These are phyloP conservation scores for Brenthis hecate DNA, from an alignment of 2,888 invertebrate species.

Conservation along the genomic window DNA sequence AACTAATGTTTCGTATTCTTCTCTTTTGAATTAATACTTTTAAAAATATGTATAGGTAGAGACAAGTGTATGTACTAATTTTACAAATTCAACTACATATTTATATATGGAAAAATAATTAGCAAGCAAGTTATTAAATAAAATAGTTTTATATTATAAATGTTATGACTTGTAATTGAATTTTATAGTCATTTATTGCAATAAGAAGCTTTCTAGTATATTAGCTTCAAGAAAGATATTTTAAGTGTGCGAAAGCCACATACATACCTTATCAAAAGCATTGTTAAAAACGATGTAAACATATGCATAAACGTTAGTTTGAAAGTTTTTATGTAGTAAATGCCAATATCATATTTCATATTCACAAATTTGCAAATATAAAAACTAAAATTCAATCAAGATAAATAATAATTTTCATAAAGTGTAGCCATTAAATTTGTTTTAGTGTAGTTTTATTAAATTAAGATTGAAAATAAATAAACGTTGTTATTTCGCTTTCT, in stretches of 20 bases:
- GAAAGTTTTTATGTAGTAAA: constrained; percentile 13
- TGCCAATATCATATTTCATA: constrained; percentile 5
- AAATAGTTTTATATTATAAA: no score
- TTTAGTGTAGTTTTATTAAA: constrained; percentile 27
- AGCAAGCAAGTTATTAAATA: no score
- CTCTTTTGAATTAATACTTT: background rate
- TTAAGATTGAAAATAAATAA: constrained; percentile 38
- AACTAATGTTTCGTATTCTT: background rate
- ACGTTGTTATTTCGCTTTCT: constrained; percentile 36
- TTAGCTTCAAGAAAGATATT: no score
- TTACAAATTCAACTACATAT: no score
- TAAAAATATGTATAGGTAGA: no score
- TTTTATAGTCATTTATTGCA: no score
- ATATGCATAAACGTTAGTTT: constrained; percentile 10
- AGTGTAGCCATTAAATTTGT: constrained; percentile 34
- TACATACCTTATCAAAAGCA: background rate
- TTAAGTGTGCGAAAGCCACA: background rate
- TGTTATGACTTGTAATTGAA: no score
- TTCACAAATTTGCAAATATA: constrained; percentile 21
- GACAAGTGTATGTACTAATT: no score
- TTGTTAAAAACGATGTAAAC: constrained; percentile 1
- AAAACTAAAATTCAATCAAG: constrained; percentile 38
- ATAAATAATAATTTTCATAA: constrained; percentile 35
- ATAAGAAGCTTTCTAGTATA: no score
- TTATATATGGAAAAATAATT: no score